phyloP scores from a whole-genome alignment of 2,113 vertebrate genomes.

The Entomyzon cyanotis region DNA sequence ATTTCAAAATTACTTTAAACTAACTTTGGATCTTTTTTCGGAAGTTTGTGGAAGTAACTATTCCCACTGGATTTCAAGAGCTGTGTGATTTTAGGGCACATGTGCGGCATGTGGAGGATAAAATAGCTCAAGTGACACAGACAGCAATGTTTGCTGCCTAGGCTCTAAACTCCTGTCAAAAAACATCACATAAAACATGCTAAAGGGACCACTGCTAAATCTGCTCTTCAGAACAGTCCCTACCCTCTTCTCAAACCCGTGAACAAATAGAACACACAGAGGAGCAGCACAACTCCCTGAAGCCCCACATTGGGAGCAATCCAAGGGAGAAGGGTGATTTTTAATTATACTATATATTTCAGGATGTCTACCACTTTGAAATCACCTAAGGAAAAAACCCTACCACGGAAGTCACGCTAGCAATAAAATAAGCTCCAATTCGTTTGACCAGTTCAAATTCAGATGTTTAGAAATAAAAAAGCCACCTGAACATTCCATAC shows the following conservation, averaged over 20 bases:
- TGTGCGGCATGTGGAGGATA: not conserved
- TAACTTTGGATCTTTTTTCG: not conserved
- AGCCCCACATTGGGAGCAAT: not conserved
- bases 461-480: not conserved
- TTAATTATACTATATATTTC: not conserved
- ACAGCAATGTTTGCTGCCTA: not conserved
- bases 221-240: not conserved
- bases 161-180: not conserved
- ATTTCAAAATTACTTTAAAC: not conserved
- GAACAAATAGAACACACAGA: not conserved
- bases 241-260: not conserved
- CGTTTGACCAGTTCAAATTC: not conserved
- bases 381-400: not conserved
- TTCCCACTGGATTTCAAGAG: not conserved
- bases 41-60: not conserved
- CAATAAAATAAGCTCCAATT: not conserved
- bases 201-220: not conserved
- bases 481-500: not conserved
- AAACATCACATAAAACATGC: not conserved
- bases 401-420: not conserved
- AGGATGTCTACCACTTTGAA: not conserved
- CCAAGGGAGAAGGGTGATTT: not conserved
- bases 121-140: not conserved
- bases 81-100: not conserved
- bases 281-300: not conserved